Evolutionary conservation across 2,888 invertebrate genomes (phyloP).

Genomic region (Notocelia uddmanniana): DNA sequence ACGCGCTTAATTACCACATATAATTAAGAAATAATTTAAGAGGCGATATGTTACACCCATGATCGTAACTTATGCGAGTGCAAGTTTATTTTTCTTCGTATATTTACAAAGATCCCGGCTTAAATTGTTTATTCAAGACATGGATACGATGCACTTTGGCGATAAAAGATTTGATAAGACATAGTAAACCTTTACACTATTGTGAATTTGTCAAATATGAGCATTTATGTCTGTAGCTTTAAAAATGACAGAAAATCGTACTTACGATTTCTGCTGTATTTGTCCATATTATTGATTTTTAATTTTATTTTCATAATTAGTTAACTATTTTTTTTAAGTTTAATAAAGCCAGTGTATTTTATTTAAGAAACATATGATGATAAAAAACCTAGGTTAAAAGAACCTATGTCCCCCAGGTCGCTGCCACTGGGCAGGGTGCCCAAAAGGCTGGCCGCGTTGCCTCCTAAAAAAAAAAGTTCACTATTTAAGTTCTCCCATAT

Average conservation of each 20-base stretch:
- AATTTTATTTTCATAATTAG: neutral
- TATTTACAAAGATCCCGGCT: constrained; percentile 12
- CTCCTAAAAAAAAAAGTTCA: too few species aligned
- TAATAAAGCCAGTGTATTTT: too few species aligned
- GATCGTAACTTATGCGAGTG: constrained; percentile 30
- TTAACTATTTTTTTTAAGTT: too few species aligned
- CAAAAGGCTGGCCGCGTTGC: too few species aligned
- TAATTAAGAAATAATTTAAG: constrained; percentile 38
- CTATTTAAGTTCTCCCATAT: neutral
- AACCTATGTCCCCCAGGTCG: too few species aligned
- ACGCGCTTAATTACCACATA: constrained; percentile 27
- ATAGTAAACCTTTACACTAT: too few species aligned
- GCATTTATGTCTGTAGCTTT: too few species aligned
- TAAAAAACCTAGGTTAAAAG: too few species aligned
- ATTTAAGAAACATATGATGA: too few species aligned
- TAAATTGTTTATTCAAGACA: neutral
- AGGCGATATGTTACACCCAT: constrained; percentile 26
- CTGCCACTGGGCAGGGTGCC: too few species aligned
- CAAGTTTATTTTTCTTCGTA: constrained; percentile 4
- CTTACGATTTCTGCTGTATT: neutral
- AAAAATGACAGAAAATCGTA: too few species aligned
- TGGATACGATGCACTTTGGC: neutral
- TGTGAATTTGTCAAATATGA: too few species aligned
- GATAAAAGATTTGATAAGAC: neutral
- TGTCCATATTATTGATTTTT: neutral